Evolutionary conservation across 2,888 invertebrate genomes (phyloP), one percentile per base, ranked within the genome.

Genomic region (Phlogophora meticulosa): DNA sequence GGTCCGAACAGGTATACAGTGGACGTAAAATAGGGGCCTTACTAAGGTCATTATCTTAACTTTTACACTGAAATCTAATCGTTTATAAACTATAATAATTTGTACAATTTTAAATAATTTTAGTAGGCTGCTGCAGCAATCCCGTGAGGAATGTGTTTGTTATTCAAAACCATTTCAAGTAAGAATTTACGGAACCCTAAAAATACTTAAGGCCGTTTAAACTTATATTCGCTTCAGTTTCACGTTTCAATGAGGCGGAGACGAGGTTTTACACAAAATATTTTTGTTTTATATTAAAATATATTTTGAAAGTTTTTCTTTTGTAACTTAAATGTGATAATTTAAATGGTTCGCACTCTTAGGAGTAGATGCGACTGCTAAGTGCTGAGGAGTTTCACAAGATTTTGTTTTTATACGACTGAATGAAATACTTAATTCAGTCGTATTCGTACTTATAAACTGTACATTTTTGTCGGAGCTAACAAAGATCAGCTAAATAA

Each of bases 201-300:
- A 46, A 20, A 17, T 38, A 7, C 17, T 17, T 1, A 20, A 62
- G 42, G 17, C 28, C n/a, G 13, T 60, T 66, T 58, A 48, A 51
- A 52, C n/a, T 48, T 28, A 67, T 61, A 60, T 65, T 36, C 42
- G 28, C 52, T 60, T 51, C 53, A 61, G 78, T 67, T 67, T 64
- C 9, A 40, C 5, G 40, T 72, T 78, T 73, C 61, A 77, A 64
- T 72, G 53, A 55, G 10, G 38, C 46, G 45, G 40, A 48, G 13
- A 24, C 22, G 40, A 55, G 36, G 60, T 32, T 40, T 43, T 17
- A 22, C 2, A 32, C 13, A 57, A 42, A 59, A 42, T 13, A 32
- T 40, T 32, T 66, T 56, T 56, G 17, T n/a, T 11, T 45, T 46
- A n/a, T n/a, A n/a, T n/a, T n/a, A 60, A 76, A 70, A 38, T 20